Conservation (phyloP, 2,113 vertebrate species). For the Sinocyclocheilus maitianheensis region DNA sequence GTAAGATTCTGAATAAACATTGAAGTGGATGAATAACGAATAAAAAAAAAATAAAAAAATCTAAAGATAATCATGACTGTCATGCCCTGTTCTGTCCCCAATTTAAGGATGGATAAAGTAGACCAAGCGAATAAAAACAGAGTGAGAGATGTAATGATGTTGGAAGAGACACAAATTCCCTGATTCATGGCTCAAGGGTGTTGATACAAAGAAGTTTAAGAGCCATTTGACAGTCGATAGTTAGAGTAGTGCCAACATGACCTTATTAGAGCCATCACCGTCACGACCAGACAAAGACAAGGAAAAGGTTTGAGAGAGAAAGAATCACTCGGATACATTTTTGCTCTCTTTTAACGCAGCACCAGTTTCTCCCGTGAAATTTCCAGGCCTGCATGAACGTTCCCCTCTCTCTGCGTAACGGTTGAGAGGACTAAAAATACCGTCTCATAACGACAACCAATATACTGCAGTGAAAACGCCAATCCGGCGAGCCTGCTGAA, state of each 20-base stretch:
- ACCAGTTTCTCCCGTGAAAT: neutral
- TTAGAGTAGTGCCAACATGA: conserved; percentile 30
- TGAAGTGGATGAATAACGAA: neutral
- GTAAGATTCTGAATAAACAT: neutral
- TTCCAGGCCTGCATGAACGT: neutral
- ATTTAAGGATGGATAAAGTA: neutral
- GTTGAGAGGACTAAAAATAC: conserved; percentile 36
- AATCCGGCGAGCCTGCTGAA: neutral
- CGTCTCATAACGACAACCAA: neutral
- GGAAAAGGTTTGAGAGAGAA: neutral
- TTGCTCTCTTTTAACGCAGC: neutral
- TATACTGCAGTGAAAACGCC: conserved; percentile 7
- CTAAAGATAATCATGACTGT: neutral
- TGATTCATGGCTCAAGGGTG: neutral
- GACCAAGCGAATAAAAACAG: neutral
- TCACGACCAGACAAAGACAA: conserved; percentile 38
- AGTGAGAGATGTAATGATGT: neutral
- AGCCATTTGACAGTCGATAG: conserved; percentile 42
- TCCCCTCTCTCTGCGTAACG: neutral
- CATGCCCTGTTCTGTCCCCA: neutral
- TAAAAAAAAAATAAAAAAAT: neutral
- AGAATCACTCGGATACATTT: neutral
- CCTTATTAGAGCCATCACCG: conserved; percentile 62
- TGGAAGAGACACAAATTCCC: neutral
- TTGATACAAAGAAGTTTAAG: conserved; percentile 24